phyloP scores from a whole-genome alignment of 2,888 invertebrate species.

The Pilophorus perplexus region DNA sequence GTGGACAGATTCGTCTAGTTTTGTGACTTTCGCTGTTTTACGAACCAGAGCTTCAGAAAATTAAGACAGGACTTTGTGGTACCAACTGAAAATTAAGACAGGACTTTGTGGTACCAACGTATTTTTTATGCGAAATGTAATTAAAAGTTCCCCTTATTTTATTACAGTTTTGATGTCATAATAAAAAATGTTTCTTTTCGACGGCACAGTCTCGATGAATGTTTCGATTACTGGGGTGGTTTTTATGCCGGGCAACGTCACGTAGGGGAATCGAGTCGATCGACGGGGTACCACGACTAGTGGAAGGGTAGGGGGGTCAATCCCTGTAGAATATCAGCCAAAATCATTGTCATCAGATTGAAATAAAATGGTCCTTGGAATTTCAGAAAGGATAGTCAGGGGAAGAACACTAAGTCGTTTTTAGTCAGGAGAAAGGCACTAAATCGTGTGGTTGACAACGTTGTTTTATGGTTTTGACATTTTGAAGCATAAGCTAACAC shows the following conservation, averaged over 20 bases:
- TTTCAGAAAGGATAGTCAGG: neutral
- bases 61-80: too few relatives aligned
- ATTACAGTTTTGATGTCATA: neutral
- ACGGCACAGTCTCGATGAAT: neutral
- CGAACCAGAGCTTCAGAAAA: too few relatives aligned
- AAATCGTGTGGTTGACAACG: neutral
- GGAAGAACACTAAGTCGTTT: too few relatives aligned
- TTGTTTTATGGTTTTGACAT: neutral
- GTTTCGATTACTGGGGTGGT: neutral
- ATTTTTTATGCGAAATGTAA: too few relatives aligned
- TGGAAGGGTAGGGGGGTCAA: neutral
- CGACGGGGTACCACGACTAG: neutral
- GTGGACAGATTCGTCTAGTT: too few relatives aligned
- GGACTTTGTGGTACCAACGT: neutral
- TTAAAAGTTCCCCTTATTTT: neutral
- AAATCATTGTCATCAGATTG: neutral
- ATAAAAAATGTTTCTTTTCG: neutral
- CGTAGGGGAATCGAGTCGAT: neutral
- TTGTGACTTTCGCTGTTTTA: too few relatives aligned
- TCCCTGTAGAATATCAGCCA: neutral
- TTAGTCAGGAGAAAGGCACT: neutral
- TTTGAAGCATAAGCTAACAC: neutral
- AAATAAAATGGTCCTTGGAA: neutral
- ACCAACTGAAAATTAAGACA: too few relatives aligned
- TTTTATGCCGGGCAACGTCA: neutral